A percentile compares a stretch with the other conserved stretches of the same genome.
These are phyloP conservation scores for Melanotaenia parkinsoni DNA, from an alignment of 2,797 vertebrate genomes.

Conservation along the genomic window DNA sequence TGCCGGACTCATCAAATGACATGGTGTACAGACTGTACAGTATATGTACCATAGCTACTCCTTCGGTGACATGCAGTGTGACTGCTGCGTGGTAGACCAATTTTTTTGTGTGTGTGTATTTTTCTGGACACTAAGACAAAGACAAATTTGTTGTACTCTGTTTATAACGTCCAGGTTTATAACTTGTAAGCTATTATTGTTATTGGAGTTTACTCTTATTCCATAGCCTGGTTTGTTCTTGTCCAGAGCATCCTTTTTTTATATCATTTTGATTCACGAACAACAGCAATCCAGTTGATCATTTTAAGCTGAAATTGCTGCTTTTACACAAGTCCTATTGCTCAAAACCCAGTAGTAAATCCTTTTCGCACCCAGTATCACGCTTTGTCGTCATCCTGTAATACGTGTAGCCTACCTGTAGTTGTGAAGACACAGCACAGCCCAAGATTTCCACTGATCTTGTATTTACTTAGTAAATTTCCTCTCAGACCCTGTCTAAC, in stretches of 20 bases:
- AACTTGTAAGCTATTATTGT: slow-evolving; percentile 38
- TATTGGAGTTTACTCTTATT: slow-evolving; percentile 44
- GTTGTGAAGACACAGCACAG: slow-evolving; percentile 41
- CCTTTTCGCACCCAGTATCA: slow-evolving; percentile 25
- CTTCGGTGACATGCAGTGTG: slow-evolving; percentile 17
- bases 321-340: background rate
- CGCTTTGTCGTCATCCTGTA: slow-evolving; percentile 7
- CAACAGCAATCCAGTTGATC: slow-evolving; percentile 17
- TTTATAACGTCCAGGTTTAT: slow-evolving; percentile 48
- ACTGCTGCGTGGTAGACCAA: slow-evolving; percentile 15
- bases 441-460: slow-evolving; percentile 30
- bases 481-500: slow-evolving; percentile 13
- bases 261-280: slow-evolving; percentile 13
- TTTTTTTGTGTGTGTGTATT: background rate
- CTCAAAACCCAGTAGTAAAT: slow-evolving; percentile 14
- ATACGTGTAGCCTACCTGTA: slow-evolving; percentile 30
- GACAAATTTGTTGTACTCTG: slow-evolving; percentile 51
- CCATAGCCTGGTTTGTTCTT: slow-evolving; percentile 39
- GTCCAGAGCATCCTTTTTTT: slow-evolving; percentile 30
- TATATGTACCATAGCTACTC: slow-evolving; percentile 33
- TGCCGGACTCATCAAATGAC: slow-evolving; percentile 16
- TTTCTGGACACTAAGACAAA: slow-evolving; percentile 44
- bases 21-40: slow-evolving; percentile 43
- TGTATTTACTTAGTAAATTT: slow-evolving; percentile 34
- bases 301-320: slow-evolving; percentile 19